A percentile compares a stretch with the other conserved stretches of the same genome.
phyloP scores from a whole-genome alignment of 2,888 invertebrate species.

The Pocota personata region DNA sequence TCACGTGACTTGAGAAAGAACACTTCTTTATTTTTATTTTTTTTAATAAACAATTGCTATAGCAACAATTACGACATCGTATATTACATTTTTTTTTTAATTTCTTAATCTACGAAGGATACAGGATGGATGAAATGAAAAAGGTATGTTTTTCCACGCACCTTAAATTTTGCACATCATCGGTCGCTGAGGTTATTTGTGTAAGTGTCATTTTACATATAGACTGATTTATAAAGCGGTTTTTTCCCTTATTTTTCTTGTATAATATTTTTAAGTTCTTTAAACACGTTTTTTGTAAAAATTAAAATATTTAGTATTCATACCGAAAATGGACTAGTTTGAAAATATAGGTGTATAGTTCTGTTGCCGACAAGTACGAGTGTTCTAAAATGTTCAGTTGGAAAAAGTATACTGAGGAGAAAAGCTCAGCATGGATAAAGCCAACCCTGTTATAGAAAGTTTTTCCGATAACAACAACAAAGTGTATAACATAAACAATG shows the following conservation, averaged over 20 bases:
- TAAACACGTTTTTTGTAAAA: conserved; percentile 1
- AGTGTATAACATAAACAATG: conserved; percentile 37
- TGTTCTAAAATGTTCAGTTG: conserved; percentile 49
- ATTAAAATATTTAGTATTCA: neutral
- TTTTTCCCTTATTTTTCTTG: neutral
- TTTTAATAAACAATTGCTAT: conserved; percentile 3
- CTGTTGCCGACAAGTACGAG: conserved; percentile 19
- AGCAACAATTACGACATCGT: conserved; percentile 16
- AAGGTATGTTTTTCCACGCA: conserved; percentile 41
- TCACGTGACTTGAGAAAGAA: conserved; percentile 53
- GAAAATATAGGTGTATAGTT: conserved; percentile 19
- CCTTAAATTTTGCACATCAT: conserved; percentile 62
- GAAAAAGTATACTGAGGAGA: conserved; percentile 67
- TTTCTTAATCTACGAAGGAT: neutral
- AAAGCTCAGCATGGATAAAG: conserved; percentile 49
- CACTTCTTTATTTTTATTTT: neutral
- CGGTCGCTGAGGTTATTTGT: conserved; percentile 63
- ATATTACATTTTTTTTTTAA: neutral
- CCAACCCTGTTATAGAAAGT: neutral
- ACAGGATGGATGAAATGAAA: neutral
- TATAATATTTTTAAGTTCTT: neutral
- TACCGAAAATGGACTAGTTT: conserved; percentile 39
- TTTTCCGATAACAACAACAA: conserved; percentile 26
- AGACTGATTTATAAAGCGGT: conserved; percentile 2
- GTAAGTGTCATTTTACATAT: conserved; percentile 63